Conservation (phyloP, 2,113 vertebrate genomes). For the Tragelaphus scriptus region DNA sequence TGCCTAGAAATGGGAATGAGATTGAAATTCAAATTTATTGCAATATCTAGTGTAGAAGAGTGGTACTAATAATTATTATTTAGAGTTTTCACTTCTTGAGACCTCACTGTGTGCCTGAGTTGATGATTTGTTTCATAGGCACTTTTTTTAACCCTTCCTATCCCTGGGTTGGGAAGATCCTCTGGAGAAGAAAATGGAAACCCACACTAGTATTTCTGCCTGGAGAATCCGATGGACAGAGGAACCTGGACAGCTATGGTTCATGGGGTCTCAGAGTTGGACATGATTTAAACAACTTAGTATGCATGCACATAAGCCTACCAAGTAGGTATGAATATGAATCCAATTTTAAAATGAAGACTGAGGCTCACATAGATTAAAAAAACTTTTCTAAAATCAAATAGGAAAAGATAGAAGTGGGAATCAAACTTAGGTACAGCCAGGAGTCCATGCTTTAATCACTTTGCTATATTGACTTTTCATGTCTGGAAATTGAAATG, state of each 20-base stretch:
- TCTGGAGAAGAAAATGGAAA: background rate
- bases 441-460: background rate
- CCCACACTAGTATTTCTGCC: background rate
- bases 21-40: background rate
- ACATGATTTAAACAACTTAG: background rate
- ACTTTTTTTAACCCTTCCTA: background rate
- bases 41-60: background rate
- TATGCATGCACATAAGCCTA: background rate
- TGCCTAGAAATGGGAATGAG: background rate
- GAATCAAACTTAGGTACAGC: background rate
- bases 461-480: background rate
- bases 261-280: background rate
- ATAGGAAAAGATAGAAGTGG: background rate
- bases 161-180: background rate
- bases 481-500: background rate
- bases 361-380: background rate
- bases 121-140: background rate
- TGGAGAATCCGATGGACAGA: background rate
- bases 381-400: background rate
- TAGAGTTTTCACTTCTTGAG: background rate
- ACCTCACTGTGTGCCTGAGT: background rate
- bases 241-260: background rate
- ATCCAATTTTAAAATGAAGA: background rate
- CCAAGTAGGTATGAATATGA: background rate
- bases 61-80: background rate